These are phyloP conservation scores for Paracanthobrama guichenoti DNA, from an alignment of 2,113 vertebrate species.

Conservation along the genomic window DNA sequence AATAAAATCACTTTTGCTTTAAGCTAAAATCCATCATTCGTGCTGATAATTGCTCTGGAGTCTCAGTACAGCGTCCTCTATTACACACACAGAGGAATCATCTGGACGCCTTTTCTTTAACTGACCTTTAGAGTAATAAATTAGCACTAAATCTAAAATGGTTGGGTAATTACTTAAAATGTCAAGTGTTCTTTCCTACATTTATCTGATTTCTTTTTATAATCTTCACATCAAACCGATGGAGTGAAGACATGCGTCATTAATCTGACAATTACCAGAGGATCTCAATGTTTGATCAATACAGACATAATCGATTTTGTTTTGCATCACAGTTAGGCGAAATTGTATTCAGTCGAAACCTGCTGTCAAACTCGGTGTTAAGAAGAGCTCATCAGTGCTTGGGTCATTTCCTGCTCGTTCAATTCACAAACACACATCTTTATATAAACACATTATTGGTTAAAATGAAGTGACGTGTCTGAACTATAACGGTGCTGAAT, in stretches of 20 bases:
- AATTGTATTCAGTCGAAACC: neutral
- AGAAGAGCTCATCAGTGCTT: neutral
- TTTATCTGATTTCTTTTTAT: neutral
- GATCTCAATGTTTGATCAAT: neutral
- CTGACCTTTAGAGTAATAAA: constrained; percentile 54
- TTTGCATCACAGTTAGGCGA: neutral
- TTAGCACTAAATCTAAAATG: constrained; percentile 47
- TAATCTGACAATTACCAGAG: neutral
- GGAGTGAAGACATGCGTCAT: constrained; percentile 13
- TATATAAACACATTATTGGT: neutral
- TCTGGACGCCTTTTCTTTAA: constrained; percentile 33
- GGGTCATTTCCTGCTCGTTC: neutral
- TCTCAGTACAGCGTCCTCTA: constrained; percentile 41
- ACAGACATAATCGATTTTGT: neutral
- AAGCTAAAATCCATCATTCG: constrained; percentile 58
- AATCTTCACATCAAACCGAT: constrained; percentile 16
- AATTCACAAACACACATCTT: neutral
- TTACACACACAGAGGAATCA: constrained; percentile 41
- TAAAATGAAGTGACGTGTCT: neutral
- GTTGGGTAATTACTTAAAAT: constrained; percentile 47
- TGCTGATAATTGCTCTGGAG: constrained; percentile 52
- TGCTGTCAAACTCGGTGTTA: neutral
- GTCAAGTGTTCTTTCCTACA: neutral
- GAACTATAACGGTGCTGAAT: neutral
- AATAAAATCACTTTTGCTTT: constrained; percentile 54